Percentiles rank a stretch among this genome's conserved stretches.
These are phyloP conservation scores for Drosophila nannoptera DNA, from an alignment of 1,140 invertebrate species.

Conservation along the genomic window DNA sequence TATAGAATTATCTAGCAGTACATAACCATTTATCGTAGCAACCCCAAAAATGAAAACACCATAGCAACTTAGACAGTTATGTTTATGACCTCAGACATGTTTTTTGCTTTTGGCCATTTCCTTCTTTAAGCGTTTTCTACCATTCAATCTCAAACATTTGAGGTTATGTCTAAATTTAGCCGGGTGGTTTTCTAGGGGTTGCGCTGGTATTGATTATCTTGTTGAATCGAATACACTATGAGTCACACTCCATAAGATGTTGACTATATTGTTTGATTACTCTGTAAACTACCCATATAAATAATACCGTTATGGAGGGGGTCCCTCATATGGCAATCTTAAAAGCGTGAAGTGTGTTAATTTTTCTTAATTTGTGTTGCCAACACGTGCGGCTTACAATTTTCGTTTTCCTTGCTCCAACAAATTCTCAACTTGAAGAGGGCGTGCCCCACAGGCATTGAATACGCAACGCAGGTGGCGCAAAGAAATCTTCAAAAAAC, in stretches of 20 bases:
- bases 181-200: conserved; percentile 32
- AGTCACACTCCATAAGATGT: background rate
- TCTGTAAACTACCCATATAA: background rate
- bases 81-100: conserved; percentile 30
- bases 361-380: conserved; percentile 36
- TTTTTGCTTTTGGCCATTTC: conserved; percentile 22
- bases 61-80: conserved; percentile 6
- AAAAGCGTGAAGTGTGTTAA: conserved; percentile 48
- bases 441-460: conserved; percentile 27
- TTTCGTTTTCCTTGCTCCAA: conserved; percentile 40
- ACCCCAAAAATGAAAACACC: conserved; percentile 18
- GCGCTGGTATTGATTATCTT: conserved; percentile 24
- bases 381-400: conserved; percentile 44
- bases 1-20: conserved; percentile 1
- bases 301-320: background rate
- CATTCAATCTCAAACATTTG: conserved; percentile 28
- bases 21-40: conserved; percentile 20
- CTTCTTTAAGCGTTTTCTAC: conserved; percentile 27
- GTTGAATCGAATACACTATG: background rate
- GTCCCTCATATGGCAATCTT: background rate
- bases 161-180: conserved; percentile 31
- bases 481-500: conserved; percentile 22
- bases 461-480: conserved; percentile 6
- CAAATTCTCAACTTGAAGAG: conserved; percentile 32
- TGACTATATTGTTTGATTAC: background rate